phyloP scores from a whole-genome alignment of 2,888 invertebrate species.

The Geotrupes spiniger region DNA sequence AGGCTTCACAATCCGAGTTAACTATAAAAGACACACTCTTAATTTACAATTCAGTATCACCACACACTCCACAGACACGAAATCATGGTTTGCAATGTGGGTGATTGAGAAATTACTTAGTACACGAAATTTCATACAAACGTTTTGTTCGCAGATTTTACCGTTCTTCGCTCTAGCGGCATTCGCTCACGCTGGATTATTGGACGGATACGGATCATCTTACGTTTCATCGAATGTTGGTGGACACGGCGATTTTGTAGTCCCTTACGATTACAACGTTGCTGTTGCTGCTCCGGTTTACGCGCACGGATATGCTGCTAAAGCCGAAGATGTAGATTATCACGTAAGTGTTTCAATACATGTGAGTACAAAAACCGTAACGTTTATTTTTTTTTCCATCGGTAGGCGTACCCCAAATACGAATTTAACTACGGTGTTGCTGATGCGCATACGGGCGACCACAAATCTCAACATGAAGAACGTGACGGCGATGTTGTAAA shows the following conservation, averaged over 20 bases:
- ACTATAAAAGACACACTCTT: slow-evolving; percentile 36
- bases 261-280: no score
- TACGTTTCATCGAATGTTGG: slow-evolving; percentile 13
- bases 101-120: slow-evolving; percentile 38
- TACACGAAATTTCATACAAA: slow-evolving; percentile 12
- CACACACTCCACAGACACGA: slow-evolving; percentile 33
- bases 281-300: no score
- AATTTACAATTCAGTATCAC: slow-evolving; percentile 29
- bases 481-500: slow-evolving; percentile 63
- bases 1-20: slow-evolving; percentile 37
- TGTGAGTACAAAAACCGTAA: no score
- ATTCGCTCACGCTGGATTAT: slow-evolving; percentile 53
- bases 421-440: slow-evolving; percentile 64
- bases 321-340: slow-evolving; percentile 41
- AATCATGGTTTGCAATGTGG: slow-evolving; percentile 35
- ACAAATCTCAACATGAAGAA: slow-evolving; percentile 50
- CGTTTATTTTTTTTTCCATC: not conserved
- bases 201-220: slow-evolving; percentile 44
- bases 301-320: slow-evolving; percentile 45
- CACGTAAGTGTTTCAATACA: slow-evolving; percentile 34
- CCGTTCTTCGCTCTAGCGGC: slow-evolving; percentile 43
- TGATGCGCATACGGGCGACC: slow-evolving; percentile 60
- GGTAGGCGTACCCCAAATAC: slow-evolving; percentile 60
- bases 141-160: slow-evolving; percentile 27
- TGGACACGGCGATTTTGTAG: slow-evolving; percentile 37